Base-by-base conservation (phyloP, 2,888 invertebrate genomes). In the Hyles lineata region DNA sequence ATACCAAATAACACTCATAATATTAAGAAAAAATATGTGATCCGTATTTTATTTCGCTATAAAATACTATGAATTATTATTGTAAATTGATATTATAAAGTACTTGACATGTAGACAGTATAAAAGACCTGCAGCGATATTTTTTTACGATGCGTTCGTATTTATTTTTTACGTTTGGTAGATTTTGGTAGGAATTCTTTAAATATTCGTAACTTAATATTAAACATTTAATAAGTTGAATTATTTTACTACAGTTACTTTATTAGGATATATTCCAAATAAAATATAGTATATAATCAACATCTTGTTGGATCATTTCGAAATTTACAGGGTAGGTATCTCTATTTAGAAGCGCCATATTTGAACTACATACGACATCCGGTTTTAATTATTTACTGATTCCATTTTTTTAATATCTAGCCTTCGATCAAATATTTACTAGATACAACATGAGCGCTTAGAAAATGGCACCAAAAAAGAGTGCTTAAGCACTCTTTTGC, bases 251-350 rank as follows among this genome's bases (percentile, higher is more conserved):
- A 55, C 0, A n/a, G 6, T 19, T 55, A 43, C 2, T 15, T 15
- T 15, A 43, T 1, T 1, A 43, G 43, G 11, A 1, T 43, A 15
- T 2, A 11, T 15, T 43, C 15, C 7, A 35, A 35, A 35, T 35
- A 35, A 35, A 8, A 43, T 43, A 43, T 15, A 35, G 5, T 11
- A 29, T 29, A 15, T 43, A 43, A 11, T 23, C 15, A 3, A 60
- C 25, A 5, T 5, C 5, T 60, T 60, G 5, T 60, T 4, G 23
- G 3, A 60, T 23, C 4, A 23, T 60, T 60, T 60, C 55, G 23
- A 23, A 25, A 23, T 60, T 60, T 23, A 60, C 60, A 15, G 25
- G 60, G 60, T 60, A 60, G 60, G 60, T 60, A 60, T 60, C 60
- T 17, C 60, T 60, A 15, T 23, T 23, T 55, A 60, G 15, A 60